Base-by-base conservation (phyloP, 35 echinoderm and acorn worm species). In the Anneissia japonica region DNA sequence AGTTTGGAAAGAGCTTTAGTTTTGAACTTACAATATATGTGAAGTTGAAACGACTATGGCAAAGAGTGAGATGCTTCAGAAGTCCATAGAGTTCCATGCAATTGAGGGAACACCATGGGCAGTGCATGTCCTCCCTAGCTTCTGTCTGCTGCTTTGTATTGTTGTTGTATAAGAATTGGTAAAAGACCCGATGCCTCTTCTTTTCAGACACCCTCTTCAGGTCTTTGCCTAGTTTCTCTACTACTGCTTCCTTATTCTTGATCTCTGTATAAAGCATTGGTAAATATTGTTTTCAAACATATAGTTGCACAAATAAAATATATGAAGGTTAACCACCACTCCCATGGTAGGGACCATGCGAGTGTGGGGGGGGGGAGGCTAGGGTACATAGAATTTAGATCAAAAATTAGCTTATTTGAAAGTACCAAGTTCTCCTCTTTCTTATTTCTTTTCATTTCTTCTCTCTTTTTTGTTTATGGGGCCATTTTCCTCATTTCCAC, bases 121-220 rank as follows among this genome's bases (percentile, higher is more conserved):
- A 97, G 30, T 86, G 84, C 56, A 97, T 64, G 74, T 97, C 90
- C 46, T 97, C 95, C 38, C 94, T 87, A 34, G 82, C 82, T 75
- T 97, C 95, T 9, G 95, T 97, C 74, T 97, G 95, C 51, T 97
- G 95, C 36, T 89, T 73, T 26, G 91, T 84, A 83, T 97, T 97
- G 81, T 91, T 97, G 75, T 97, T 97, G 55, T 97, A 97, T 38
- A 97, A 75, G 73, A 97, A 97, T 81, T 97, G 95, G 79, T 97
- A 97, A 81, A 90, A 97, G 45, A 97, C 91, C 45, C 89, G 72
- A 29, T 87, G 87, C 26, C 26, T 64, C 37, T 40, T 43, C 33
- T 73, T 87, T 84, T 46, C 72, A 26, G 84, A 55, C 78, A 84
- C 74, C 75, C 35, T 83, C 13, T 34, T 64, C 31, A 77, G 51